Conservation (phyloP, 2,113 vertebrate genomes). For the Corythoichthys intestinalis region DNA sequence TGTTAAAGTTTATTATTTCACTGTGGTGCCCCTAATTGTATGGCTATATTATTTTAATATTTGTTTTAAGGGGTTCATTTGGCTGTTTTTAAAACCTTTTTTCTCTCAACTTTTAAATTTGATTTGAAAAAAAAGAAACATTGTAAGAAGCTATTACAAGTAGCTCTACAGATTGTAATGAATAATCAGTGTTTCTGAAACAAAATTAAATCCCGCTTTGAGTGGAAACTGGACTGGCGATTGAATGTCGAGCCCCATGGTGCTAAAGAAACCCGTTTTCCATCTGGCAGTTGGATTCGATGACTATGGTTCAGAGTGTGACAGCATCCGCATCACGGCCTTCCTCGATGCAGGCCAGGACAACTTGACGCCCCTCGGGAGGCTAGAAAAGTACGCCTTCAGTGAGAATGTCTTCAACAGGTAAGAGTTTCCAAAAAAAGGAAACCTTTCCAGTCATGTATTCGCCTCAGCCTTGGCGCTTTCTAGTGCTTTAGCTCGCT, state of each 20-base stretch:
- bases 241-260: neutral
- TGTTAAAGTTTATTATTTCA: neutral
- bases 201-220: conserved; percentile 3
- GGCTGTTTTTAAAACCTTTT: neutral
- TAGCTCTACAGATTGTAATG: conserved; percentile 22
- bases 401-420: conserved; percentile 87
- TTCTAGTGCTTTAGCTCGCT: neutral
- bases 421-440: conserved; percentile 55
- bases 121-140: neutral
- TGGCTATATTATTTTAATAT: too few species aligned
- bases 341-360: conserved; percentile 87
- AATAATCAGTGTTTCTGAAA: conserved; percentile 18
- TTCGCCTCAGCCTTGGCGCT: neutral
- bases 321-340: conserved; percentile 82
- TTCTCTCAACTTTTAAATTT: neutral
- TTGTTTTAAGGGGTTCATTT: too few species aligned
- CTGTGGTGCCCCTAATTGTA: too few species aligned
- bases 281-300: conserved; percentile 80
- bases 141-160: conserved; percentile 42
- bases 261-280: conserved; percentile 5
- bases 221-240: conserved; percentile 3
- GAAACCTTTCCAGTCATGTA: neutral
- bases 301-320: conserved; percentile 84
- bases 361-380: conserved; percentile 78
- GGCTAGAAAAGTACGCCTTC: conserved; percentile 86